Evolutionary conservation across 2,797 vertebrate genomes (phyloP).

Genomic region (Eupleurogrammus muticus): DNA sequence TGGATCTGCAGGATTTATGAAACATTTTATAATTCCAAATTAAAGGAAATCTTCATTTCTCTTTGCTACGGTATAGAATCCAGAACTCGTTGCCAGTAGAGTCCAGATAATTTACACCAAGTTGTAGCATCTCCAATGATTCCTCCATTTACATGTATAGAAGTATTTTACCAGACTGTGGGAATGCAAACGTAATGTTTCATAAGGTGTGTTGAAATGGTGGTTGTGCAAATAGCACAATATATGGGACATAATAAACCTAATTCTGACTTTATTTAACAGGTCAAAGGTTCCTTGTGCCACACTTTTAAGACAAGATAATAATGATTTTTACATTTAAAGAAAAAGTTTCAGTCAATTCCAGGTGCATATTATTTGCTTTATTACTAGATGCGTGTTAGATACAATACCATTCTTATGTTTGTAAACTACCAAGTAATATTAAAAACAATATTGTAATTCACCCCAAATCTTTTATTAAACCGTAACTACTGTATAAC

Average conservation of each 20-base stretch:
- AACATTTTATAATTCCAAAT: conserved; percentile 7
- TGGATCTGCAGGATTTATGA: background rate
- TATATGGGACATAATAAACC: too few relatives aligned
- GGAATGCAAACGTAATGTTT: background rate
- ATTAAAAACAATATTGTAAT: too few relatives aligned
- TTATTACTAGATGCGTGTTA: background rate
- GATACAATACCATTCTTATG: background rate
- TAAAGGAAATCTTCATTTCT: background rate
- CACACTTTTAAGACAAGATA: too few relatives aligned
- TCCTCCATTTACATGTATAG: background rate
- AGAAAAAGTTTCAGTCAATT: conserved; percentile 1
- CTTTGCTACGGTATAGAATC: background rate
- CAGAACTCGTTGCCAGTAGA: background rate
- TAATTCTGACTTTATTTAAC: too few relatives aligned
- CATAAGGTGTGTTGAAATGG: background rate
- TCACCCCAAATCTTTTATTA: too few relatives aligned
- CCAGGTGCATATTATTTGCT: background rate
- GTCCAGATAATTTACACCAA: background rate
- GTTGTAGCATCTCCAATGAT: background rate
- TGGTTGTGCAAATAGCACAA: too few relatives aligned
- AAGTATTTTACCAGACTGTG: background rate
- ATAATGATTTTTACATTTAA: background rate
- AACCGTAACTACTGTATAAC: too few relatives aligned
- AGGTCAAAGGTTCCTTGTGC: too few relatives aligned
- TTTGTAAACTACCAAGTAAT: too few relatives aligned